phyloP scores from a whole-genome alignment of 2,113 vertebrate genomes.

The Cinclus mexicanus region DNA sequence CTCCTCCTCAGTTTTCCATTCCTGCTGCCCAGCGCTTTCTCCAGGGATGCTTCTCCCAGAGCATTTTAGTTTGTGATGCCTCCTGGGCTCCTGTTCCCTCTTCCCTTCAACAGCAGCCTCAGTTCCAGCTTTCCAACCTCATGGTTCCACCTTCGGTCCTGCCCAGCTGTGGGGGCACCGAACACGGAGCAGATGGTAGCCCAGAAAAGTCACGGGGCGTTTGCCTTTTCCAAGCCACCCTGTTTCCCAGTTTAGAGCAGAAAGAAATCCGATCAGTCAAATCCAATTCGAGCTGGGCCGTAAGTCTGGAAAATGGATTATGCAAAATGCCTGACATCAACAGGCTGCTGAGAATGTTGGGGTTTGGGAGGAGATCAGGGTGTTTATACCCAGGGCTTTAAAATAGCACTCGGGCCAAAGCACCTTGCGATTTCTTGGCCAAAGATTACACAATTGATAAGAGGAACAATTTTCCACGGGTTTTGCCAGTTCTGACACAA shows the following conservation, averaged over 20 bases:
- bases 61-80: rapidly evolving
- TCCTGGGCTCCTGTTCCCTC: not conserved
- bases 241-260: constrained; percentile 19
- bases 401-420: not conserved
- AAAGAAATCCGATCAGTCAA: constrained; percentile 60
- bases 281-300: constrained; percentile 44
- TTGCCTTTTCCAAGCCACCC: not conserved
- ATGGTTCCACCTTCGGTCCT: not conserved
- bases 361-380: not conserved
- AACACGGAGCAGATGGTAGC: not conserved
- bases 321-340: not conserved
- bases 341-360: not conserved
- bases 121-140: not conserved
- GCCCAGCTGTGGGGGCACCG: not conserved
- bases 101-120: not conserved
- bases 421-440: not conserved
- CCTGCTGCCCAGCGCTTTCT: not conserved
- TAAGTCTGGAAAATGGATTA: constrained; percentile 53
- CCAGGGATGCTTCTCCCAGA: not conserved
- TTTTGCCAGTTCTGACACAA: not conserved
- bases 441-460: not conserved
- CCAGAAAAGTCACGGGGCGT: not conserved
- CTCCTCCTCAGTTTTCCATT: not conserved
- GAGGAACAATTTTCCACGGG: not conserved
- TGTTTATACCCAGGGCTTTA: not conserved